Evolutionary conservation across 2,797 vertebrate species (phyloP), one percentile per base, ranked within the genome.

Genomic region (Chaunax sp.): DNA sequence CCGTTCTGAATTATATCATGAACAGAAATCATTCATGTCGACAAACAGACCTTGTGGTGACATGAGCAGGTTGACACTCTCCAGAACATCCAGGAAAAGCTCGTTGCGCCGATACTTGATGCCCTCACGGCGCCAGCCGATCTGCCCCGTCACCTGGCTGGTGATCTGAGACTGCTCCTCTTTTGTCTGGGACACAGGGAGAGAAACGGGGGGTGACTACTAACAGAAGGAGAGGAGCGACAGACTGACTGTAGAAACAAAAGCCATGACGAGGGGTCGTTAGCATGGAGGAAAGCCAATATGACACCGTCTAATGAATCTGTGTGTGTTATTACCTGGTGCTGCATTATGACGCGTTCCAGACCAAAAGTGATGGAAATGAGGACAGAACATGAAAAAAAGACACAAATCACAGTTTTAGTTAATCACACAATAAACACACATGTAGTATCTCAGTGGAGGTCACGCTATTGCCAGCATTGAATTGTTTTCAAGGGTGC

Each of bases 161-260:
- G 97, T 98, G 93, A 99, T 99, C 94, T 99, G 98, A 77, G 98
- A 98, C 90, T 99, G 97, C 72, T 99, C 98, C 89, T 99, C 98
- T 88, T 99, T 99, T 77, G 98, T 99, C 98, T 98, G 84, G 5
- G 51, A 26, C 58, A 70, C 44, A 55, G 35, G 23, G n/a, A 64
- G 64, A 65, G 69, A 79, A 72, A 70, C 87, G 16, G 33, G 2
- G 45, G 41, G 81, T 92, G 52, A 91, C 41, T 60, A 89, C 68
- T 71, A 81, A 84, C 85, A 74, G 59, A 63, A 70, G 43, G 5
- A 26, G 43, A 54, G 1, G 23, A 46, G 26, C 3, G 40, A 57
- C 55, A 56, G 6, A 8, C 57, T 47, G 43, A 75, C 66, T 51
- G 54, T 55, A 64, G 55, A 45, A 10, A 38, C 51, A 12, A 16